Base-by-base conservation (phyloP, 2,113 vertebrate genomes). In the Arenaria interpres region DNA sequence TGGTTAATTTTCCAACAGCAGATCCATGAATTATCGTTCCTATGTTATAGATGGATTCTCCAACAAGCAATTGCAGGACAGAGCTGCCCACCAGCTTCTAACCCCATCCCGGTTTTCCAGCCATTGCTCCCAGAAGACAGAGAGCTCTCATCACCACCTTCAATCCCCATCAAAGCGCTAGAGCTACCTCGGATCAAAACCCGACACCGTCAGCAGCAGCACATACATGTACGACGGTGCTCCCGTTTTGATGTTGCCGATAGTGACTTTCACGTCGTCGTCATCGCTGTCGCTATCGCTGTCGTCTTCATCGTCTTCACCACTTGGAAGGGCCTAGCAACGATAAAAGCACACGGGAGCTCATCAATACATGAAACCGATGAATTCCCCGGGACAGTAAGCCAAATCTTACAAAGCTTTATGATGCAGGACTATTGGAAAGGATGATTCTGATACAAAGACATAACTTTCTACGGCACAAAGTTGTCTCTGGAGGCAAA, bases 231-330 rank as follows among this genome's bases (percentile, higher is more conserved):
- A 98, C 0, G 98, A 98, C 0, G 98, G 98, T 0, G 97, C 98
- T 78, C 98, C 98, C 0, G 98, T 98, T 85, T 98, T 98, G 53
- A 98, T 98, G 95, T 98, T 98, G 87, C 98, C 98, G 41, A 98
- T 98, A 1, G 98, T 98, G 30, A 98, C 98, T 79, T 98, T 97
- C 76, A 98, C 98, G 6, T 98, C 98, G 7, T 98, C 98, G 0
- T 98, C 98, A 32, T 98, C 98, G 7, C 97, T 98, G 93, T 98
- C 98, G 0, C 97, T 98, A 28, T 98, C 98, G 0, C 97, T 98
- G 86, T 98, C 98, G 10, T 98, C 98, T 54, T 98, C 98, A 7
- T 98, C 97, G 30, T 98, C 97, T 88, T 98, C 98, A 19, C 97
- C 96, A 16, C 97, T 98, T 45, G 97, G 97, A 27, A 98, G 95